Evolutionary conservation across 2,888 invertebrate species (phyloP).

Genomic region (Perizoma flavofasciatum): DNA sequence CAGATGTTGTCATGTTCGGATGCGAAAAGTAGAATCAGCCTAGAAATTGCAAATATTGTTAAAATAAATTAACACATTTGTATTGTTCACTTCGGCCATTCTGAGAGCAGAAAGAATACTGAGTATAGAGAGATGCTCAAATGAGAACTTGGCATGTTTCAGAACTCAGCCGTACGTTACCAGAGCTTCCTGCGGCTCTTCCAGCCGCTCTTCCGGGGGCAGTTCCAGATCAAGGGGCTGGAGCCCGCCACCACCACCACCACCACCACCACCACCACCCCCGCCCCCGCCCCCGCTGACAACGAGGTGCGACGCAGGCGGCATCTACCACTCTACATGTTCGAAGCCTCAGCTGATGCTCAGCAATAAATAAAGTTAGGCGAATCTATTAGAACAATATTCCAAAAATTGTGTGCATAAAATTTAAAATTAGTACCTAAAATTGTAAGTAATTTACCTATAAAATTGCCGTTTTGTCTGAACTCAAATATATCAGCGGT

Average conservation of each 20-base stretch:
- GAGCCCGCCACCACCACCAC: conserved; percentile 84
- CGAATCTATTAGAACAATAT: too few relatives aligned
- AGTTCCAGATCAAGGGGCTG: conserved; percentile 89
- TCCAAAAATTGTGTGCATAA: too few relatives aligned
- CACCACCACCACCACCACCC: conserved; percentile 55
- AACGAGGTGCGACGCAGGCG: conserved; percentile 62
- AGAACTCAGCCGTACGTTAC: conserved; percentile 91
- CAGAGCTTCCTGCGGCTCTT: conserved; percentile 89
- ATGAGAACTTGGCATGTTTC: conserved; percentile 55
- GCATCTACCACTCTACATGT: conserved; percentile 4
- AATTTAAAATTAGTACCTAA: too few relatives aligned
- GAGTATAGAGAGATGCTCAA: neutral
- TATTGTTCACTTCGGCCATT: neutral
- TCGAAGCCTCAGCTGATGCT: too few relatives aligned
- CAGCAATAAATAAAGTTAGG: too few relatives aligned
- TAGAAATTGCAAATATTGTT: too few relatives aligned
- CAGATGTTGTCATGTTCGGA: too few relatives aligned
- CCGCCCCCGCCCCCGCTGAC: conserved; percentile 45
- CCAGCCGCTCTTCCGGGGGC: conserved; percentile 89
- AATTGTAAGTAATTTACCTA: too few relatives aligned
- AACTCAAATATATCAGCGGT: too few relatives aligned
- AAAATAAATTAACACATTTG: too few relatives aligned
- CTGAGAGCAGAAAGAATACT: neutral
- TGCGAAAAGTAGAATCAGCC: too few relatives aligned
- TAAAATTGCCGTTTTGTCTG: too few relatives aligned